A percentile compares a stretch with the other conserved stretches of the same genome.
Conservation (phyloP, 2,888 invertebrate genomes). For the Lapara coniferarum region DNA sequence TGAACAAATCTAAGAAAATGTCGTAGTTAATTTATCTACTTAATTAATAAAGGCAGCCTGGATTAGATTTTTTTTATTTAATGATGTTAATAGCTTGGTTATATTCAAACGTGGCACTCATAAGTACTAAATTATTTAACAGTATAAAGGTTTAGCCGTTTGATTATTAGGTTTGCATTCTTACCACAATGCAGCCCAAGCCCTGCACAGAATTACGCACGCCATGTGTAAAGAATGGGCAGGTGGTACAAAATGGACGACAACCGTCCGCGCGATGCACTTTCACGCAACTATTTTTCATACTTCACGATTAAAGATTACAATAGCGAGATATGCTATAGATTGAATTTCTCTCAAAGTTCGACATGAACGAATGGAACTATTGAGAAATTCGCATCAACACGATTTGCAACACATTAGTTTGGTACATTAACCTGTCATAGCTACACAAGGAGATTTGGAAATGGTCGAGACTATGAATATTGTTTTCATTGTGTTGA, state of each 20-base stretch:
- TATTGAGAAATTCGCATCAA: constrained; percentile 55
- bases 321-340: constrained; percentile 40
- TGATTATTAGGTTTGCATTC: constrained; percentile 37
- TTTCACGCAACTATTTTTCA: constrained; percentile 50
- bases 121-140: constrained; percentile 6
- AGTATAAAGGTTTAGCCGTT: constrained; percentile 7
- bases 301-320: constrained; percentile 37
- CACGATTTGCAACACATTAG: constrained; percentile 30
- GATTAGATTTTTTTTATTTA: constrained; percentile 21
- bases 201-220: constrained; percentile 71
- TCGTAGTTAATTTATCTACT: background rate
- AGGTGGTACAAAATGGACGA: constrained; percentile 61
- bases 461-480: constrained; percentile 17
- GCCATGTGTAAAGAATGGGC: constrained; percentile 73
- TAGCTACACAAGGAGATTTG: constrained; percentile 43
- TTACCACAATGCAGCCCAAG: constrained; percentile 58
- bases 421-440: constrained; percentile 49
- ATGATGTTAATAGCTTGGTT: constrained; percentile 10
- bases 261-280: constrained; percentile 65
- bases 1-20: too few species aligned
- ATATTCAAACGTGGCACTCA: background rate
- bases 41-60: constrained; percentile 5
- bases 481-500: constrained; percentile 18
- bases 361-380: constrained; percentile 40
- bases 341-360: constrained; percentile 53